Evolutionary conservation across 2,113 vertebrate genomes (phyloP).

Genomic region (Thamnophis sirtalis): DNA sequence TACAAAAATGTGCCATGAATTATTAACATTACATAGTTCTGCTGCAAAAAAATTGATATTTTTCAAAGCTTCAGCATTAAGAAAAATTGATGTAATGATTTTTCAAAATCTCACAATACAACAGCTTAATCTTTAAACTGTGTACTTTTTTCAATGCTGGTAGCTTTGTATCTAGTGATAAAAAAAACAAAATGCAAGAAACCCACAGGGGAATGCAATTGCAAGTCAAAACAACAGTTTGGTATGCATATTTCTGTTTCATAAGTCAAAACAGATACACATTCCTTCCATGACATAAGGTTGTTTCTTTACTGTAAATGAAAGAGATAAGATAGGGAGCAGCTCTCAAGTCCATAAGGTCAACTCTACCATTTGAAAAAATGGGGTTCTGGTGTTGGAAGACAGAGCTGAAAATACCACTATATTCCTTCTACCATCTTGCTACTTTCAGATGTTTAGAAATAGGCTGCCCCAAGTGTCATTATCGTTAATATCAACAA

Average conservation of each 20-base stretch:
- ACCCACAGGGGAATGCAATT: neutral
- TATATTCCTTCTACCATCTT: neutral
- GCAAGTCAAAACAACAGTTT: neutral
- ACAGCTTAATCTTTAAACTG: neutral
- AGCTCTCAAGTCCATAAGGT: neutral
- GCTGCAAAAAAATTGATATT: neutral
- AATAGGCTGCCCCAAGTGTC: neutral
- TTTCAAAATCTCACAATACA: neutral
- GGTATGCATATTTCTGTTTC: neutral
- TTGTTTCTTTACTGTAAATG: neutral
- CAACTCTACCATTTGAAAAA: neutral
- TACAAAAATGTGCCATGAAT: neutral
- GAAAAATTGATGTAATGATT: neutral
- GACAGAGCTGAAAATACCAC: neutral
- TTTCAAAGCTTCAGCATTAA: neutral
- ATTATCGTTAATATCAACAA: neutral
- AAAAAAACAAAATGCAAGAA: neutral
- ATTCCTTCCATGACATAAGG: neutral
- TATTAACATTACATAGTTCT: neutral
- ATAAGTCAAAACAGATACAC: neutral
- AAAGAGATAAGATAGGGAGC: neutral
- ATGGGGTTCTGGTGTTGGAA: neutral
- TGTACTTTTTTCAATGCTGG: neutral
- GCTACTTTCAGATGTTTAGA: neutral
- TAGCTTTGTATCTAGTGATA: neutral